Evolutionary conservation across 2,797 vertebrate genomes (phyloP), one percentile per base, ranked within the genome.

Genomic region (Manis pentadactyla): DNA sequence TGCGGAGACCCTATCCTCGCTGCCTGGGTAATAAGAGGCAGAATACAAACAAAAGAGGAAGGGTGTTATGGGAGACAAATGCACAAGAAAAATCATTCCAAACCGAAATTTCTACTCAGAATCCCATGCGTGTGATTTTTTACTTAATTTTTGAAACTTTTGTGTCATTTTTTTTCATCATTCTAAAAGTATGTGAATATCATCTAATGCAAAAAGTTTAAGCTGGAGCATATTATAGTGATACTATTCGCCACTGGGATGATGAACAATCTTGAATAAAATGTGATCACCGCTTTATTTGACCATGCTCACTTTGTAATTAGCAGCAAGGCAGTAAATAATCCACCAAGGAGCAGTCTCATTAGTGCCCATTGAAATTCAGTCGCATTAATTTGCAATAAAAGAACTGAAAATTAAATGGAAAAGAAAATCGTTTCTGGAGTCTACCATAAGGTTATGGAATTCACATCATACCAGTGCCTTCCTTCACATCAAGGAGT

Each of bases 371-470:
- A 97, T 64, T 85, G 97, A 98, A 92, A 97, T 91, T 96, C 27
- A 95, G 73, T 49, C 87, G 89, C 96, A 97, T 97, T 46, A 77
- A 97, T 97, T 95, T 90, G 63, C 96, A 98, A 95, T 97, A 84
- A 85, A 98, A 97, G 95, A 89, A 94, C 55, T 96, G 96, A 97
- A 97, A 98, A 98, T 97, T 97, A 97, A 96, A 89, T 37, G 78
- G 77, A 64, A 96, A 95, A 96, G 88, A 96, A 97, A 97, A 92
- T 55, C 61, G 79, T 96, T 97, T 93, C 61, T 37, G 84, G 81
- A 97, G 86, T 97, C 96, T 93, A 85, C 66, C 84, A 49, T 13
- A 66, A 97, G 96, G 97, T 98, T 94, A 96, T 27, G 51, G 84
- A 93, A 97, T 69, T 92, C 89, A 88, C 64, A 88, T 74, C 29